Conservation (phyloP, 2,113 vertebrate genomes). For the Mesitornis unicolor region DNA sequence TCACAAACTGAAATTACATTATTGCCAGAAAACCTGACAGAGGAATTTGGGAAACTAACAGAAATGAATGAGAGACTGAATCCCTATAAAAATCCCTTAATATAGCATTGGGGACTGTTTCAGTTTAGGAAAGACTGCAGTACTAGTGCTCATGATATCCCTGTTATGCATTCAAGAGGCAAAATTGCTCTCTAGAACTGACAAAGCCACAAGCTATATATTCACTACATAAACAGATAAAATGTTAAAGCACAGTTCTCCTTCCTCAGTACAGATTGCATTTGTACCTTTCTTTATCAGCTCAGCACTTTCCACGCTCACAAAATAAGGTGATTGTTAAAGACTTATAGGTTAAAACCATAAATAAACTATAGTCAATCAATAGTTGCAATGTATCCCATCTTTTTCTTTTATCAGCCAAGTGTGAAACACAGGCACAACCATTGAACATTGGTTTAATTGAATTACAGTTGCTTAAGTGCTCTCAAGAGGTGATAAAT, state of each 20-base stretch:
- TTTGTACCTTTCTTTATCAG: not conserved
- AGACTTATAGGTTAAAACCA: constrained; percentile 15
- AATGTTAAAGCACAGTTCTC: not conserved
- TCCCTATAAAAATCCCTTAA: not conserved
- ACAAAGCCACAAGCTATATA: not conserved
- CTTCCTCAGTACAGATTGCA: not conserved
- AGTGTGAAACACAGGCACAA: constrained; percentile 3
- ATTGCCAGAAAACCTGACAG: not conserved
- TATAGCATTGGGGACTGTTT: not conserved
- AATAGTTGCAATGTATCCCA: not conserved
- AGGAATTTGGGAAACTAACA: not conserved
- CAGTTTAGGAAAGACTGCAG: not conserved
- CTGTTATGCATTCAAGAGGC: not conserved
- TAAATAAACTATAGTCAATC: constrained; percentile 17
- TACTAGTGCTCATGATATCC: not conserved
- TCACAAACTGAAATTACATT: not conserved
- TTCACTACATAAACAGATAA: not conserved
- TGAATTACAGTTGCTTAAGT: constrained; percentile 59
- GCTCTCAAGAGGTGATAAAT: constrained; percentile 50
- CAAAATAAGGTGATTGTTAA: not conserved
- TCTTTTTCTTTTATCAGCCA: constrained; percentile 42
- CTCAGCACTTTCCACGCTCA: not conserved
- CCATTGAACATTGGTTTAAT: constrained; percentile 34
- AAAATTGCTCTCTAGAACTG: not conserved
- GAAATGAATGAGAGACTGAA: not conserved